A percentile compares a stretch with the other conserved stretches of the same genome.
Conservation (phyloP, 2,797 vertebrate genomes). For the Malacoraja senta region DNA sequence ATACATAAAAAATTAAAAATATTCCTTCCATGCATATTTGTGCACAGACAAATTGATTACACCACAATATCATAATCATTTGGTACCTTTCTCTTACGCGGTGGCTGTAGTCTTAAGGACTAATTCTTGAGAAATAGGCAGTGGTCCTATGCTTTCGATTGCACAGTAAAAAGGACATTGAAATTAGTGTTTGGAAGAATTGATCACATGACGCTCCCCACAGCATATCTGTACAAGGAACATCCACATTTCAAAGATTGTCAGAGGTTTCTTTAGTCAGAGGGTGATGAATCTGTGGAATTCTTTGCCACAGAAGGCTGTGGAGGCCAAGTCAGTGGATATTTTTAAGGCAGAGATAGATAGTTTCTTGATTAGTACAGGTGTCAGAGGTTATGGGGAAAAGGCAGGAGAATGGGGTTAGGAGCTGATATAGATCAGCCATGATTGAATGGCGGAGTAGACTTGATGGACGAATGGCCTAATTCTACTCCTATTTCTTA, state of each 20-base stretch:
- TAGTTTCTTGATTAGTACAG: too few relatives aligned
- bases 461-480: too few relatives aligned
- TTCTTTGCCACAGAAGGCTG: too few relatives aligned
- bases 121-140: neutral
- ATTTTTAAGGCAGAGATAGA: too few relatives aligned
- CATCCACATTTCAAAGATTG: slow-evolving; percentile 1
- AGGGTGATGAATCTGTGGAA: too few relatives aligned
- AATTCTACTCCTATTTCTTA: too few relatives aligned
- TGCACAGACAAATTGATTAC: neutral
- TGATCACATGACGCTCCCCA: neutral
- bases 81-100: neutral
- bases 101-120: neutral
- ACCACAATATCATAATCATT: neutral
- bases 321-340: too few relatives aligned
- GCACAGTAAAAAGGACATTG: neutral
- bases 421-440: too few relatives aligned
- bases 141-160: neutral
- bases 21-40: neutral
- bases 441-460: too few relatives aligned
- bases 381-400: too few relatives aligned
- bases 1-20: neutral
- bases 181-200: neutral
- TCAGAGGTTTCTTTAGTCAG: too few relatives aligned
- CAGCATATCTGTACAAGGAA: neutral
- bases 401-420: too few relatives aligned